Base-by-base conservation (phyloP, 2,888 invertebrate species). In the Eurytoma californica region DNA sequence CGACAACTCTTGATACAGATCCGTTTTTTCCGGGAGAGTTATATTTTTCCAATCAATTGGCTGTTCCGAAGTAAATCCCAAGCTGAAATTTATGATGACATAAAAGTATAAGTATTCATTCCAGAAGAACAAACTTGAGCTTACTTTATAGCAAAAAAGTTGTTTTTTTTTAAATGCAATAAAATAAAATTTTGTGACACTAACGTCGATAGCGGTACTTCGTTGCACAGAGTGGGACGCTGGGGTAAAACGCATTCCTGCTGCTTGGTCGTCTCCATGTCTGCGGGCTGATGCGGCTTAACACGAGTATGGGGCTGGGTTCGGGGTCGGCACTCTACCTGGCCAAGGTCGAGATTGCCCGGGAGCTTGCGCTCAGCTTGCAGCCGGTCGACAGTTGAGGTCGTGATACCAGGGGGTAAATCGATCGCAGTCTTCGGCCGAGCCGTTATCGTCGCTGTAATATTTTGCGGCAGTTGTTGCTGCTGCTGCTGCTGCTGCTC, bases 1-100 rank as follows among this genome's bases (percentile, higher is more conserved):
- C 84, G 93, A 93, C 81, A 94, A 91, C 85, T 94, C 94, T 85
- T 93, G 92, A 88, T 93, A 94, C 53, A 94, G 88, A 86, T 94
- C 94, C 83, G 92, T 93, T 89, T 94, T 95, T 84, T 93, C 93
- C 0, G 94, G 94, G 58, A 94, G 87, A 72, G 92, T 91, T 16
- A 94, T 91, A 80, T 92, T 91, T 82, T 91, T 91, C 94, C 94
- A 95, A 85, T 93, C 92, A 74, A 94, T 92, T 0, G 92, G 91
- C 69, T 92, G 92, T 2, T 91, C 91, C 14, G 89, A 85, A 5
- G 91, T 91, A 84, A 94, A 94, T 3, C 94, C 94, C 0, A 94
- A 90, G 80, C 93, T 92, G 53, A 16, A 73, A 47, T 39, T 39
- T 39, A 39, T 3, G 39, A 39, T 3, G 7, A 7, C 39, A 39